Conservation (phyloP, 2,113 vertebrate genomes). For the Coptodon rendalli region DNA sequence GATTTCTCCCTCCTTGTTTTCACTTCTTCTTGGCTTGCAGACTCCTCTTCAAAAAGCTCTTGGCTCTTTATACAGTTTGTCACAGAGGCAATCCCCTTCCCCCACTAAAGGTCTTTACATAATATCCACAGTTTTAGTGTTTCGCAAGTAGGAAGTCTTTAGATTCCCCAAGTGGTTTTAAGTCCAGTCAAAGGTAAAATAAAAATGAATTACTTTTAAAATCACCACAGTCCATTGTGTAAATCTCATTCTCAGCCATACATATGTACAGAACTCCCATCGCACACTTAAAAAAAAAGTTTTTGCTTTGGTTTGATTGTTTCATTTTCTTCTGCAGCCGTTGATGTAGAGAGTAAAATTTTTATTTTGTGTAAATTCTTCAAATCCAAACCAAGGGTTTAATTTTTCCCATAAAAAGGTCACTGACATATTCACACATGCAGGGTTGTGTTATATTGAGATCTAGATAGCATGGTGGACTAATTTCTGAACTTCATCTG, state of each 20-base stretch:
- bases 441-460: background rate
- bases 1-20: background rate
- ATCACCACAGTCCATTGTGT: constrained; percentile 28
- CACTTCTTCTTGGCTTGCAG: background rate
- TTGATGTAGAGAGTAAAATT: constrained; percentile 1
- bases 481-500: background rate
- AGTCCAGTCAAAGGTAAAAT: constrained; percentile 33
- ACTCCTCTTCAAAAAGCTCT: background rate
- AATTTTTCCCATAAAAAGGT: background rate
- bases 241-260: background rate
- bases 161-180: constrained; percentile 30
- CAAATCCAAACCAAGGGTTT: constrained; percentile 18
- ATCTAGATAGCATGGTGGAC: background rate
- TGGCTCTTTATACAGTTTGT: background rate
- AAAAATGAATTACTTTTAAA: constrained; percentile 12
- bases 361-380: constrained; percentile 49
- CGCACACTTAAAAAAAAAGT: constrained; percentile 5
- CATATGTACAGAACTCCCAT: constrained; percentile 39
- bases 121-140: constrained; percentile 26
- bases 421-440: background rate
- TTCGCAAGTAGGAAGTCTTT: background rate
- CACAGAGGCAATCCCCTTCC: background rate
- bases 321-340: background rate
- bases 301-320: constrained; percentile 50
- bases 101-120: background rate